phyloP scores from a whole-genome alignment of 1,140 invertebrate species.

The Lordiphosa collinella region DNA sequence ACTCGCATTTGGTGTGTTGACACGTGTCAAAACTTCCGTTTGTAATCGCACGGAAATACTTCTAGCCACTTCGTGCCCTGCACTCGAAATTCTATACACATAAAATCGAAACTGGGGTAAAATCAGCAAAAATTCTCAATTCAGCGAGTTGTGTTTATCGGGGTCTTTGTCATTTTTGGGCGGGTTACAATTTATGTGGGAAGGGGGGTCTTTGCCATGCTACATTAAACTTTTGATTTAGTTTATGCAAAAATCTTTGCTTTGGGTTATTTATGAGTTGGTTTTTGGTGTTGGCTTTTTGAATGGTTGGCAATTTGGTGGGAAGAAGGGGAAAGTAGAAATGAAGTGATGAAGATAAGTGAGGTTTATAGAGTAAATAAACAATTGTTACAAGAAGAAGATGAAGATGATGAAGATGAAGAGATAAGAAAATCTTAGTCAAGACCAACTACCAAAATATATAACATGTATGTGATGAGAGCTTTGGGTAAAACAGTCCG shows the following conservation, averaged over 20 bases:
- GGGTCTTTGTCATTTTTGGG: no score
- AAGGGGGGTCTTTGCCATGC: constrained; percentile 36
- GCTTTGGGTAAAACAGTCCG: no score
- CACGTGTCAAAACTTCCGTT: constrained; percentile 79
- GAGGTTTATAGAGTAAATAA: no score
- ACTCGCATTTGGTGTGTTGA: constrained; percentile 44
- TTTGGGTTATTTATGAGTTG: constrained; percentile 55
- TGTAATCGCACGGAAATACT: constrained; percentile 75
- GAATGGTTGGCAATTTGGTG: constrained; percentile 29
- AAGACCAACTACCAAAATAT: no score
- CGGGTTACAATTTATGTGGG: neutral
- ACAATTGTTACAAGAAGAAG: no score
- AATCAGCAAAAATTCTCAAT: constrained; percentile 41
- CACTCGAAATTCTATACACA: constrained; percentile 38
- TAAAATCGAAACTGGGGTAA: constrained; percentile 65
- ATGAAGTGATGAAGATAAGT: constrained; percentile 1
- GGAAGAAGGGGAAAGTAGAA: constrained; percentile 14
- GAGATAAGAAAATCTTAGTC: no score
- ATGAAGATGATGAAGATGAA: no score
- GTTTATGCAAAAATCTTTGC: constrained; percentile 64
- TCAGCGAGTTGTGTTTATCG: neutral
- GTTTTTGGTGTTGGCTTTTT: constrained; percentile 14
- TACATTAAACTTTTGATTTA: constrained; percentile 73
- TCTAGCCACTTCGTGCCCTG: constrained; percentile 59
- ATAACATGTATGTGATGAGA: no score